A percentile compares a stretch with the other conserved stretches of the same genome.
phyloP scores from a whole-genome alignment of 2,888 invertebrate genomes.

The Platerodrilus igneus region DNA sequence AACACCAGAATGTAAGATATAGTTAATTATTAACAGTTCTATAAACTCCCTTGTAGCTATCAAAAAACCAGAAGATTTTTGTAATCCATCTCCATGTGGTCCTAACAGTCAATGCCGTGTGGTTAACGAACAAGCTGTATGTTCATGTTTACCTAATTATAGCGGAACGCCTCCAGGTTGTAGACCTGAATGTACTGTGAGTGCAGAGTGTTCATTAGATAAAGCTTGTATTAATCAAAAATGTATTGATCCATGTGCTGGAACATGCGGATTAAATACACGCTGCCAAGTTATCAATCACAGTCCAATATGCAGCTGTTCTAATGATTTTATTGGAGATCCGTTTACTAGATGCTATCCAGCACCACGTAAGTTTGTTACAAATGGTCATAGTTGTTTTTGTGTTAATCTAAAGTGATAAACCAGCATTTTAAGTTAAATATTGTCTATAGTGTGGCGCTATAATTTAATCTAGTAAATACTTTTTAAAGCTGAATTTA shows the following conservation, averaged over 20 bases:
- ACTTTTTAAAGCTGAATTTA: too few species aligned
- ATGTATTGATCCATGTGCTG: constrained; percentile 51
- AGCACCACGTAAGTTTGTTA: constrained; percentile 49
- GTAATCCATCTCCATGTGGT: constrained; percentile 72
- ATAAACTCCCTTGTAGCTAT: constrained; percentile 27
- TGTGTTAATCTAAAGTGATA: too few species aligned
- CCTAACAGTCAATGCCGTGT: constrained; percentile 71
- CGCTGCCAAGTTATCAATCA: constrained; percentile 56
- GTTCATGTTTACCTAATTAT: constrained; percentile 57
- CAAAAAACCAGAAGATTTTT: constrained; percentile 51
- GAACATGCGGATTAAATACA: constrained; percentile 52
- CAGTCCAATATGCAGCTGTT: constrained; percentile 66
- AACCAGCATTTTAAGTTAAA: too few species aligned
- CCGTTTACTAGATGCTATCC: constrained; percentile 66
- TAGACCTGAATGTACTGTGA: constrained; percentile 54
- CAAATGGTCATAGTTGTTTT: too few species aligned
- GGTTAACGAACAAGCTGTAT: constrained; percentile 53
- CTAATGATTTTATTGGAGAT: constrained; percentile 58
- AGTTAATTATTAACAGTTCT: not conserved
- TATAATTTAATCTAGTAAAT: too few species aligned
- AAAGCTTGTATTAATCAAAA: constrained; percentile 44
- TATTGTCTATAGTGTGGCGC: too few species aligned
- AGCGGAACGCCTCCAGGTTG: constrained; percentile 59
- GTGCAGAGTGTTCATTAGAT: constrained; percentile 53
- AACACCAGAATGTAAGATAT: constrained; percentile 47